A percentile compares a stretch with the other conserved stretches of the same genome.
phyloP scores from a whole-genome alignment of 2,113 vertebrate species.

The Himantopus leucocephalus region DNA sequence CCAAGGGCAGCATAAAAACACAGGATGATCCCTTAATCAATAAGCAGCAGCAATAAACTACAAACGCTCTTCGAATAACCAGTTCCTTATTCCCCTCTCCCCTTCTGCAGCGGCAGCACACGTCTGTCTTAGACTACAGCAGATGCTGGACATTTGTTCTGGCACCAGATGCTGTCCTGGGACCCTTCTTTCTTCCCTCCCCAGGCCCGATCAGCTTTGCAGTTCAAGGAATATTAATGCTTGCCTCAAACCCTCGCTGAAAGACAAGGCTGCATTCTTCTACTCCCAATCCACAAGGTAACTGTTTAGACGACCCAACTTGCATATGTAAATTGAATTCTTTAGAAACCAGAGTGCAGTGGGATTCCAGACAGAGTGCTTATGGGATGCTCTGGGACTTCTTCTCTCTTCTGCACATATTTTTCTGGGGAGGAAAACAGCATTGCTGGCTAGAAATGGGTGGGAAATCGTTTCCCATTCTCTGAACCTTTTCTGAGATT shows the following conservation, averaged over 20 bases:
- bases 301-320: constrained; percentile 58
- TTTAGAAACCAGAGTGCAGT: constrained; percentile 56
- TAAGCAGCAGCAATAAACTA: constrained; percentile 33
- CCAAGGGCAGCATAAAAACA: neutral
- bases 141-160: constrained; percentile 81
- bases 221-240: constrained; percentile 66
- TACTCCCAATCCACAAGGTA: constrained; percentile 60
- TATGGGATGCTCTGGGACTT: constrained; percentile 45
- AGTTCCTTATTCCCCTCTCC: neutral
- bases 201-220: constrained; percentile 47
- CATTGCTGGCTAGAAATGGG: constrained; percentile 48
- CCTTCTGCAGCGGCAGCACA: constrained; percentile 30
- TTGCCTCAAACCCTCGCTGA: constrained; percentile 72
- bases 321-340: constrained; percentile 67
- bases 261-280: constrained; percentile 71
- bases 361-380: constrained; percentile 34
- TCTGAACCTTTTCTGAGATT: constrained; percentile 52
- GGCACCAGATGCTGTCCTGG: constrained; percentile 74
- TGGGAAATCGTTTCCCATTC: constrained; percentile 43
- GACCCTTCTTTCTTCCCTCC: constrained; percentile 66
- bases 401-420: constrained; percentile 24
- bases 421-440: constrained; percentile 55
- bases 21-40: neutral
- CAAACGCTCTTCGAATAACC: constrained; percentile 9
- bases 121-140: constrained; percentile 57